A percentile compares a stretch with the other conserved stretches of the same genome.
These are phyloP conservation scores for Drosophila gaucha DNA, from an alignment of 2,888 invertebrate species.

Conservation along the genomic window DNA sequence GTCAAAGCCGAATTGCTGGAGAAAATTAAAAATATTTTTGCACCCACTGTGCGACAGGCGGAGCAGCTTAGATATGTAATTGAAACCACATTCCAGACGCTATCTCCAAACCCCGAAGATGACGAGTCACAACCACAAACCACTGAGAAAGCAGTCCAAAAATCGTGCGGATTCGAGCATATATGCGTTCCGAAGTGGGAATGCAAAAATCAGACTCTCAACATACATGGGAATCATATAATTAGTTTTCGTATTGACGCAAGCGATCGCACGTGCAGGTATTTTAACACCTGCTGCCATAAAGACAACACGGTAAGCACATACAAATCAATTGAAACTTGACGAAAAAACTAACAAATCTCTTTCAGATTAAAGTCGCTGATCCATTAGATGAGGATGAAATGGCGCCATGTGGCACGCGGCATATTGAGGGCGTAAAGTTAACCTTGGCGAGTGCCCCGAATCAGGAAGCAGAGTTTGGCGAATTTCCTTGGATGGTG, in stretches of 20 bases:
- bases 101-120: neutral
- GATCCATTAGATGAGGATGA: neutral
- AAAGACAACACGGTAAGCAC: conserved; percentile 2
- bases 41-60: neutral
- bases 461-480: conserved; percentile 12
- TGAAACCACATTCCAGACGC: neutral
- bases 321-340: neutral
- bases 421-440: neutral
- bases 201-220: neutral
- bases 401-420: neutral
- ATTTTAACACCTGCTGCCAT: conserved; percentile 16
- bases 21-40: neutral
- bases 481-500: conserved; percentile 41
- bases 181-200: neutral
- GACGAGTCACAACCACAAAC: no score
- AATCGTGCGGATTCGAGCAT: neutral
- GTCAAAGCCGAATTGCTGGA: neutral
- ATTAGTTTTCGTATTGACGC: neutral
- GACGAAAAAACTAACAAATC: neutral
- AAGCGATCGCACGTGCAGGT: neutral
- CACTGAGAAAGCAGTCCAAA: no score
- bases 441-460: neutral
- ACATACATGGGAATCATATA: neutral
- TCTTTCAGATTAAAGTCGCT: neutral
- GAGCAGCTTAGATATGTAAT: neutral